Percentiles rank a stretch among this genome's conserved stretches.
Conservation (phyloP, 2,888 invertebrate species). For the Actias luna region DNA sequence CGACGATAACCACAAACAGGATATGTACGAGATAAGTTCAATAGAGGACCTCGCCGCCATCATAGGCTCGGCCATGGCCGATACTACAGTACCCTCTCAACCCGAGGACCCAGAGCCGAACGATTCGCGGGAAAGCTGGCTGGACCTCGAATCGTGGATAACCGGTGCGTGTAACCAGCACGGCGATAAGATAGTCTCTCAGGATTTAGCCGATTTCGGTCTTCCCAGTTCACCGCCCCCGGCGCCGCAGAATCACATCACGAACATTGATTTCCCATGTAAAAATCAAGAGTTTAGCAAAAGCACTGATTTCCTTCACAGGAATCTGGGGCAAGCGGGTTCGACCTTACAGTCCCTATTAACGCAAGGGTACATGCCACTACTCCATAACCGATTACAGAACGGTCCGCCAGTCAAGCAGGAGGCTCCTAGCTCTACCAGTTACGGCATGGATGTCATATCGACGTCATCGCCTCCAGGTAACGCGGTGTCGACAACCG, state of each 20-base stretch:
- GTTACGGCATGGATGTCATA: conserved; percentile 86
- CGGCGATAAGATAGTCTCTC: conserved; percentile 85
- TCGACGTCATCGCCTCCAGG: conserved; percentile 92
- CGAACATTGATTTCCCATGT: conserved; percentile 74
- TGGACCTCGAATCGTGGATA: conserved; percentile 94
- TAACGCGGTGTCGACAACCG: conserved; percentile 92
- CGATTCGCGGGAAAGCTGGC: conserved; percentile 92
- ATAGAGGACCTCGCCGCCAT: conserved; percentile 93
- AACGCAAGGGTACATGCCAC: conserved; percentile 90
- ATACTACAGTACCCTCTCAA: conserved; percentile 90
- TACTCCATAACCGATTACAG: conserved; percentile 90
- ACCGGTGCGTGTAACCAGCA: conserved; percentile 89
- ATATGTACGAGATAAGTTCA: conserved; percentile 87
- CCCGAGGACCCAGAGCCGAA: conserved; percentile 87
- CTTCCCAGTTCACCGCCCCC: conserved; percentile 84
- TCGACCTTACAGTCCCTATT: conserved; percentile 89
- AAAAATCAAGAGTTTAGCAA: conserved; percentile 71
- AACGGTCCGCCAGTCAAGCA: conserved; percentile 88
- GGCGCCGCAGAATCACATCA: conserved; percentile 77
- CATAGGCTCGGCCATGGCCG: conserved; percentile 94
- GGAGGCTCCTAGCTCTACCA: conserved; percentile 89
- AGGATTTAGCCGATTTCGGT: conserved; percentile 86
- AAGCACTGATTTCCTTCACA: conserved; percentile 75
- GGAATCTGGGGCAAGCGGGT: conserved; percentile 79
- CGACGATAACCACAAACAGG: conserved; percentile 78